Evolutionary conservation across 1,140 invertebrate genomes (phyloP).

Genomic region (Cheumatopsyche charites): DNA sequence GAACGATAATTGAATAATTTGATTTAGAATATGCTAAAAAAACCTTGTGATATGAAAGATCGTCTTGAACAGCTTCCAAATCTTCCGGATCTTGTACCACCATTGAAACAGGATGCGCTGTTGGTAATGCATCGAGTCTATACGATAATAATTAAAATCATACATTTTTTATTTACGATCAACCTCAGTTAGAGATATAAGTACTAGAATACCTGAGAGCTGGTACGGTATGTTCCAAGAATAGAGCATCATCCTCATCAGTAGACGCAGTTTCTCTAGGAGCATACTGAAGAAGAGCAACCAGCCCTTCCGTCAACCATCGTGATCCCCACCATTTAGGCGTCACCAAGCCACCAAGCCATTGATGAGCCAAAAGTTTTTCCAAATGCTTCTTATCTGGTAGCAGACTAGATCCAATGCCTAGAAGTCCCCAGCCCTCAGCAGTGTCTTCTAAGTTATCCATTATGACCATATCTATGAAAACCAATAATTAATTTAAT

Average conservation of each 20-base stretch:
- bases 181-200: too few relatives aligned
- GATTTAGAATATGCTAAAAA: not conserved
- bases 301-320: slow-evolving; percentile 60
- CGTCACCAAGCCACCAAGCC: slow-evolving; percentile 59
- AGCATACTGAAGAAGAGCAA: slow-evolving; percentile 52
- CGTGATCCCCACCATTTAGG: slow-evolving; percentile 60
- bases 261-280: slow-evolving; percentile 23
- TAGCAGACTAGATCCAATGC: slow-evolving; percentile 41
- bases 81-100: slow-evolving; percentile 79
- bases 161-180: not conserved
- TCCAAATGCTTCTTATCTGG: slow-evolving; percentile 45
- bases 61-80: slow-evolving; percentile 88
- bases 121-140: slow-evolving; percentile 72
- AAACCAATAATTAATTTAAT: slow-evolving; percentile 4
- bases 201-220: slow-evolving; percentile 51
- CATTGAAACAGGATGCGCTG: slow-evolving; percentile 84
- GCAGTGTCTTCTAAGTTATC: slow-evolving; percentile 45
- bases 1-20: not conserved
- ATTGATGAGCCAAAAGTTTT: slow-evolving; percentile 49
- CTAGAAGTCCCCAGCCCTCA: slow-evolving; percentile 46
- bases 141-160: not conserved
- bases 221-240: slow-evolving; percentile 46
- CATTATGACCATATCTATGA: slow-evolving; percentile 47
- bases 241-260: slow-evolving; percentile 37
- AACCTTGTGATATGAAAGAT: slow-evolving; percentile 86